Evolutionary conservation across 2,888 invertebrate genomes (phyloP).

Genomic region (Dasysyrphus albostriatus): DNA sequence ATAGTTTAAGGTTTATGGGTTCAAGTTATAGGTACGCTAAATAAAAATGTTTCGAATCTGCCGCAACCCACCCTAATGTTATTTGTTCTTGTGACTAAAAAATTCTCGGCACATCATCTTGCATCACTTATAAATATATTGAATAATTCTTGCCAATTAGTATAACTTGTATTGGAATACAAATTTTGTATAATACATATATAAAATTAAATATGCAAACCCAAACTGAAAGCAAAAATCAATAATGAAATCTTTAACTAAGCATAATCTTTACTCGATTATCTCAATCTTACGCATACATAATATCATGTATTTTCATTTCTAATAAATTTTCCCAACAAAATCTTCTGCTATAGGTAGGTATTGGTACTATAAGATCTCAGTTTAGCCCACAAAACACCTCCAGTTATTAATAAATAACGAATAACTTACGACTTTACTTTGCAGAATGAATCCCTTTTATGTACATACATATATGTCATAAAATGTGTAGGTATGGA

Average conservation of each 20-base stretch:
- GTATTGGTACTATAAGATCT: neutral
- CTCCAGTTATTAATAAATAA: constrained; percentile 38
- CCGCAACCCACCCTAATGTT: too few relatives aligned
- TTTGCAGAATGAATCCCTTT: neutral
- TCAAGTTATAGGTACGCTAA: too few relatives aligned
- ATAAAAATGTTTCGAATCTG: too few relatives aligned
- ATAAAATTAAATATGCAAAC: neutral
- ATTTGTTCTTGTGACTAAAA: too few relatives aligned
- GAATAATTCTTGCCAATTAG: too few relatives aligned
- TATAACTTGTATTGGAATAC: too few relatives aligned
- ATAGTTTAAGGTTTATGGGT: too few relatives aligned
- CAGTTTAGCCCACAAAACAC: constrained; percentile 1
- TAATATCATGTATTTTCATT: neutral
- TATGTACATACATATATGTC: neutral
- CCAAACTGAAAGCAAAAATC: neutral
- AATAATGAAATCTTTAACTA: neutral
- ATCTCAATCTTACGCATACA: neutral
- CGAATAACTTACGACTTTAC: constrained; percentile 27
- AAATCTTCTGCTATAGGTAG: neutral
- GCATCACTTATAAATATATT: too few relatives aligned
- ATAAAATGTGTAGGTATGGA: constrained; percentile 3
- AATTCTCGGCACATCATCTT: too few relatives aligned
- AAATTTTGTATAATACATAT: too few relatives aligned
- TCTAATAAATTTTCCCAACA: neutral
- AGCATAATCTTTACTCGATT: constrained; percentile 14